These are phyloP conservation scores for Drosophila antonietae DNA, from an alignment of 2,888 invertebrate species.

Conservation along the genomic window DNA sequence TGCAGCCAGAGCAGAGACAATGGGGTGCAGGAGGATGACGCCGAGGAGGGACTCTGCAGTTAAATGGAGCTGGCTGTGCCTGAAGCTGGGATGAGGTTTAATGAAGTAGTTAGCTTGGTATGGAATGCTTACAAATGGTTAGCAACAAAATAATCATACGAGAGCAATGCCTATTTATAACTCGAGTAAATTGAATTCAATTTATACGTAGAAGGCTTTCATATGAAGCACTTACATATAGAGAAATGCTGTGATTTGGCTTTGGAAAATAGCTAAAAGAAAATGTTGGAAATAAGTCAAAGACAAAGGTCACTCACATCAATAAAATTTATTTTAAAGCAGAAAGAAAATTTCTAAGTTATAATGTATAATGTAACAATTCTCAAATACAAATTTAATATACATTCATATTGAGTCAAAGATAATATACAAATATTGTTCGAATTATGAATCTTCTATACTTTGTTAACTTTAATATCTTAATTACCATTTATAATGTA, in stretches of 20 bases:
- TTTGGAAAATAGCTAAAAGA: too few species aligned
- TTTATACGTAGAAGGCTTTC: not conserved
- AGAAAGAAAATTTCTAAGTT: too few species aligned
- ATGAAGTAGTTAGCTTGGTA: constrained; percentile 69
- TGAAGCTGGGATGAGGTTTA: constrained; percentile 38
- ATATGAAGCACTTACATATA: not conserved
- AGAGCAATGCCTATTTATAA: constrained; percentile 7
- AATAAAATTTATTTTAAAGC: too few species aligned
- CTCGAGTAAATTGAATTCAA: constrained; percentile 9
- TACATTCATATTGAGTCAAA: not conserved
- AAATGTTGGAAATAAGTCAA: not conserved
- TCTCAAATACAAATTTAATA: not conserved
- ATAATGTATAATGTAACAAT: not conserved
- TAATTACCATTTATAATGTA: not conserved
- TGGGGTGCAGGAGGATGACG: not conserved
- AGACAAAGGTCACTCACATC: not conserved
- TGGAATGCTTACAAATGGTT: constrained; percentile 48
- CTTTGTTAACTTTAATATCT: not conserved
- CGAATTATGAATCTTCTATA: not conserved
- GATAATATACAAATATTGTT: not conserved
- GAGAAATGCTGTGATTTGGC: too few species aligned
- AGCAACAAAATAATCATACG: constrained; percentile 21
- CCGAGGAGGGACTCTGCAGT: constrained; percentile 5
- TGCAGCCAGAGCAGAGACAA: not conserved
- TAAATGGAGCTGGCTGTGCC: constrained; percentile 13